Evolutionary conservation across 2,888 invertebrate species (phyloP).

Genomic region (Gastracanthus pulcherrimus): DNA sequence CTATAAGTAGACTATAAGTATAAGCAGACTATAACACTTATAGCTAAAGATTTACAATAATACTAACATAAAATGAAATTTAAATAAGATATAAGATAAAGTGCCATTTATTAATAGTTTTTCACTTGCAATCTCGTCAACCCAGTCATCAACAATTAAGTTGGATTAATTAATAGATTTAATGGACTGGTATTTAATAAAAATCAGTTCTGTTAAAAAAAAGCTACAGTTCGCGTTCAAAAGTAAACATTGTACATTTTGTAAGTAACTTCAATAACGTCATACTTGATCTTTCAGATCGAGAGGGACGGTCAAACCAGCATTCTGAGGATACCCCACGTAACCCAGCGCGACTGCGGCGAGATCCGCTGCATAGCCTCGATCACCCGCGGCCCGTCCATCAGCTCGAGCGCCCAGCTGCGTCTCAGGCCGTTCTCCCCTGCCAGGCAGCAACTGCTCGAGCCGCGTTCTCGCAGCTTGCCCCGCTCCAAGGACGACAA

Average conservation of each 20-base stretch:
- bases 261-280: constrained; percentile 2
- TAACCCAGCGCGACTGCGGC: constrained; percentile 79
- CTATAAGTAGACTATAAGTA: too few relatives aligned
- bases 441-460: constrained; percentile 3
- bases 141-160: too few relatives aligned
- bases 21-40: not conserved
- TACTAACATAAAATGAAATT: too few relatives aligned
- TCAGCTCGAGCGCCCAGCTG: constrained; percentile 72
- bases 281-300: constrained; percentile 71
- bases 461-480: constrained; percentile 28
- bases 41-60: too few relatives aligned
- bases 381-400: constrained; percentile 67
- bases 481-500: constrained; percentile 21
- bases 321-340: constrained; percentile 81
- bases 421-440: constrained; percentile 61
- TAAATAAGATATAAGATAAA: too few relatives aligned
- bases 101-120: too few relatives aligned
- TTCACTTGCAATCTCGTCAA: too few relatives aligned
- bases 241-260: too few relatives aligned
- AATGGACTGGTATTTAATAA: too few relatives aligned
- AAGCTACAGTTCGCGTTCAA: too few relatives aligned
- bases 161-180: too few relatives aligned
- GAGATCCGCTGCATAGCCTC: constrained; percentile 77
- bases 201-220: too few relatives aligned
- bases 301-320: constrained; percentile 79